Conservation (phyloP, 2,888 invertebrate genomes). For the Leucoptera coffeella region DNA sequence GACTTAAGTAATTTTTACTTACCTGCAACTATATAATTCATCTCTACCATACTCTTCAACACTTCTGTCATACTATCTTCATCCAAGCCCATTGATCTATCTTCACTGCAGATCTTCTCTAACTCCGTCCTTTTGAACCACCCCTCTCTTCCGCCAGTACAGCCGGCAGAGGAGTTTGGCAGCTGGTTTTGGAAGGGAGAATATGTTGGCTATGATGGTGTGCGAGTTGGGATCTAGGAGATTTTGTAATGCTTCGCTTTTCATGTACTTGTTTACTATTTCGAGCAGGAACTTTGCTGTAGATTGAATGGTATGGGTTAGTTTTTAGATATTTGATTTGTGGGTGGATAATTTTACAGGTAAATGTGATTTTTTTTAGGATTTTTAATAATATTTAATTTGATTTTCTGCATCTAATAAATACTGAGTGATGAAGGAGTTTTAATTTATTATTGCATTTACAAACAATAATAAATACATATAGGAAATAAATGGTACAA, state of each 20-base stretch:
- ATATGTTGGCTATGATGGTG: slow-evolving; percentile 13
- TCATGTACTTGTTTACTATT: slow-evolving; percentile 20
- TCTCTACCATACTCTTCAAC: slow-evolving; percentile 14
- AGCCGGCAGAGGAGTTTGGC: slow-evolving; percentile 25
- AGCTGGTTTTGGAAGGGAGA: slow-evolving; percentile 15
- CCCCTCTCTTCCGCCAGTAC: slow-evolving; percentile 24
- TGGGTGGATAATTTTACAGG: neutral
- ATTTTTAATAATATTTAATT: neutral
- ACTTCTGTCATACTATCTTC: slow-evolving; percentile 10
- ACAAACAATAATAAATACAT: no score
- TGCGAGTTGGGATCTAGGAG: slow-evolving; percentile 15
- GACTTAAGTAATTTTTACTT: neutral
- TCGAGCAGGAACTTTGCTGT: slow-evolving; percentile 23
- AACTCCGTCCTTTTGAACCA: slow-evolving; percentile 23
- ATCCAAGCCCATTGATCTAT: slow-evolving; percentile 9
- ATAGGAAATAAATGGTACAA: slow-evolving; percentile 3
- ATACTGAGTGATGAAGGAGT: no score
- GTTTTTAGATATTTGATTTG: neutral
- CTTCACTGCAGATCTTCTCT: slow-evolving; percentile 11
- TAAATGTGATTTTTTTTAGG: neutral
- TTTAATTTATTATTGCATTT: no score
- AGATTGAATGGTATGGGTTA: slow-evolving; percentile 7
- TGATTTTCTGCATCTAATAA: no score
- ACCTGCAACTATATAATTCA: slow-evolving; percentile 1
- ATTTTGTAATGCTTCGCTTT: slow-evolving; percentile 12